A percentile compares a stretch with the other conserved stretches of the same genome.
phyloP scores from a whole-genome alignment of 2,113 vertebrate genomes.

The Myiozetetes cayanensis region DNA sequence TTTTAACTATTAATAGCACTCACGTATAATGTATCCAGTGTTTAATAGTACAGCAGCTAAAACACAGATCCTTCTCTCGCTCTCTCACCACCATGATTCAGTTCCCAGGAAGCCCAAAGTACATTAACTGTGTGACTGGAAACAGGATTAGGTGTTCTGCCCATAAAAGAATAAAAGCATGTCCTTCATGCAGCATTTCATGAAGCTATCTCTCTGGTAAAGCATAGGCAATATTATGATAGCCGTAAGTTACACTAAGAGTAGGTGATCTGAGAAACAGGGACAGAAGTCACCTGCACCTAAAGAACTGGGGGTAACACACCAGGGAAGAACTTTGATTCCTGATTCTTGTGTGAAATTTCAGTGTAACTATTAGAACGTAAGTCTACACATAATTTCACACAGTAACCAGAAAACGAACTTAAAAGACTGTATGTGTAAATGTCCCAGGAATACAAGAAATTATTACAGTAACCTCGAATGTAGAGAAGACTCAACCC shows the following conservation, averaged over 20 bases:
- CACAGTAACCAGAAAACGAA: neutral
- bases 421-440: neutral
- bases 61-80: neutral
- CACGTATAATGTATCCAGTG: neutral
- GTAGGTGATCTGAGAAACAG: neutral
- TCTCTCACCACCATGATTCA: neutral
- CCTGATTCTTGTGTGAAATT: neutral
- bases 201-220: neutral
- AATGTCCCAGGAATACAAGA: neutral
- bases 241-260: neutral
- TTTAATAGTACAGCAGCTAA: neutral
- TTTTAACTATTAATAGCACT: neutral
- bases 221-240: neutral
- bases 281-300: neutral
- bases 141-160: conserved; percentile 15
- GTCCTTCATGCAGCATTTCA: neutral
- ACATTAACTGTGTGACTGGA: neutral
- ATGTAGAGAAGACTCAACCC: neutral
- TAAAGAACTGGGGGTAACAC: neutral
- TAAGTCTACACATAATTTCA: fast-evolving
- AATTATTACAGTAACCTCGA: neutral
- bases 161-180: neutral
- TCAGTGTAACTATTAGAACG: neutral
- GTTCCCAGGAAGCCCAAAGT: neutral
- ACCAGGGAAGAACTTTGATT: neutral